Conservation (phyloP, 2,113 vertebrate genomes). For the Sprattus sprattus region DNA sequence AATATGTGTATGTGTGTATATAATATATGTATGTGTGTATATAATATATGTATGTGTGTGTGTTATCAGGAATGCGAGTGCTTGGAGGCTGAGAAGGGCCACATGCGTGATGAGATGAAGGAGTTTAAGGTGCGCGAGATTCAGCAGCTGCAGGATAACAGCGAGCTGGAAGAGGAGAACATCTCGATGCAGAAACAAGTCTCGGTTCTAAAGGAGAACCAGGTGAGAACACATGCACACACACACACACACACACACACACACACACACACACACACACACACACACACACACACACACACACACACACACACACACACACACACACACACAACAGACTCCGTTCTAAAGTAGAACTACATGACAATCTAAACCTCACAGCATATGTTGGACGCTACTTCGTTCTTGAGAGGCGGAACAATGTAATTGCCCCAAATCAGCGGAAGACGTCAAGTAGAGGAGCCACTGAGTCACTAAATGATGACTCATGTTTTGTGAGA, state of each 20-base stretch:
- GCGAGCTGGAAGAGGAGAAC: slow-evolving; percentile 82
- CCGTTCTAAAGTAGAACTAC: no score
- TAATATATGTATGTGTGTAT: not conserved
- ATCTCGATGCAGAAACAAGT: slow-evolving; percentile 81
- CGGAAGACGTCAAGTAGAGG: no score
- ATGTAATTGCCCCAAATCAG: not conserved
- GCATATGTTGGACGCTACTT: no score
- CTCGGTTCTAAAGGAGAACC: slow-evolving; percentile 78
- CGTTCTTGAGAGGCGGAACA: not conserved
- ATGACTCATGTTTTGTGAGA: not conserved
- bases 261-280: no score
- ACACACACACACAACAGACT: no score
- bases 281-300: no score
- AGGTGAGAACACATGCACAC: slow-evolving; percentile 59
- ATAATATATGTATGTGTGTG: not conserved
- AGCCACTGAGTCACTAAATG: not conserved
- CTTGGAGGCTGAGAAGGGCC: slow-evolving; percentile 72
- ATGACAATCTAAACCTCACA: no score
- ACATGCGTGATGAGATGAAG: slow-evolving; percentile 75
- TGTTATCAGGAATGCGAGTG: slow-evolving; percentile 70
- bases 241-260: no score
- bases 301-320: no score
- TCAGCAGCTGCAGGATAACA: slow-evolving; percentile 77
- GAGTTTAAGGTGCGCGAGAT: slow-evolving; percentile 77
- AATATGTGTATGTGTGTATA: not conserved